Base-by-base conservation (phyloP, 2,113 vertebrate species). In the Corydoras maculifer region DNA sequence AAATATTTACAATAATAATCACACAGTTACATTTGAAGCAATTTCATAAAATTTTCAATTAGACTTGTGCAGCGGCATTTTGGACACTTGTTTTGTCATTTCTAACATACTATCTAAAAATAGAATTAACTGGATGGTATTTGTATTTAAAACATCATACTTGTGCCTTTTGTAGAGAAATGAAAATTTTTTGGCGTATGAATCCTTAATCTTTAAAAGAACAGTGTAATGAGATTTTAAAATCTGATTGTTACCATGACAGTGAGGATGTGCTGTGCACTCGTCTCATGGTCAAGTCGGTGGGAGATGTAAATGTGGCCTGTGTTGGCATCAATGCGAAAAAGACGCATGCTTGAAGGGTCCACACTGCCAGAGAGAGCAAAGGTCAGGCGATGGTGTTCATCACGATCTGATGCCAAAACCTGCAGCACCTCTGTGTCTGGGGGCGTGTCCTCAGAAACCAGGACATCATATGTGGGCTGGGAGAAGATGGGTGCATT, bases 401-500 rank as follows among this genome's bases (percentile, higher is more conserved):
- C 93, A 0, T 99, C 97, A 35, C 91, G 88, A 79, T 99, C 97
- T 3, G 90, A 91, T n/a, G 97, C 97, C 82, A 93, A 85, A 12
- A 98, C 88, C 70, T 96, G 96, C 72, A 97, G 73, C 63, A 99
- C 93, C 83, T 98, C 94, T 0, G 94, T 94, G 57, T 97, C 92
- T 0, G 93, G 87, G 12, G 91, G 91, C 30, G 92, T 90, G 60
- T 98, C 97, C 80, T 99, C 96, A 2, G 93, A 93, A 77, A 98
- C 90, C 0, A 90, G 91, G 75, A 96, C 90, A 2, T 97, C 94
- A 0, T 98, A 98, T 73, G 82, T 91, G 0, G 91, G 84, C 65
- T 98, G 93, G 73, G 94, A 94, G 86, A 98, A 98, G 80, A 95
- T 84, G 1, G 97, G 96, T 35, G 91, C 87, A 0, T 98, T 98